A percentile compares a stretch with the other conserved stretches of the same genome.
phyloP scores from a whole-genome alignment of 2,113 vertebrate species.

The Ciconia stormi region DNA sequence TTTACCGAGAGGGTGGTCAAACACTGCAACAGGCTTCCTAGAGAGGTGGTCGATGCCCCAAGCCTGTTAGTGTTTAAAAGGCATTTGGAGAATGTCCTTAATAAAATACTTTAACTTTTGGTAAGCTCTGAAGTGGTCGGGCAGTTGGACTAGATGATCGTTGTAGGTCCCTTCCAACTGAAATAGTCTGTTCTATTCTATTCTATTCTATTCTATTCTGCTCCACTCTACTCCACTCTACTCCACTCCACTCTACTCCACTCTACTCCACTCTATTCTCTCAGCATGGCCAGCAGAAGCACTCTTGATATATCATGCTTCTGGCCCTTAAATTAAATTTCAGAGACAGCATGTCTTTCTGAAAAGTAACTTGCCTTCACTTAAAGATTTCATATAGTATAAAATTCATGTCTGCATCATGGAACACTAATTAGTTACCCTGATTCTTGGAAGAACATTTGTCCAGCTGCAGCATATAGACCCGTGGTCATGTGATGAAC shows the following conservation, averaged over 20 bases:
- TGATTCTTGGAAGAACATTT: neutral
- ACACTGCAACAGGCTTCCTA: neutral
- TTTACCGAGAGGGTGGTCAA: neutral
- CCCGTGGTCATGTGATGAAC: neutral
- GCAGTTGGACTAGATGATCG: neutral
- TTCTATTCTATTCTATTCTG: neutral
- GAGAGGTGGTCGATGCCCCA: neutral
- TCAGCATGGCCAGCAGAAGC: neutral
- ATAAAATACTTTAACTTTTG: neutral
- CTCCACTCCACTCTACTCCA: no score
- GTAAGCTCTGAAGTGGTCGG: neutral
- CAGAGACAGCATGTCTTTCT: neutral
- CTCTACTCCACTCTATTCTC: neutral
- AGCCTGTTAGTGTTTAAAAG: neutral
- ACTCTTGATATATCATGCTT: neutral
- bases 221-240: neutral
- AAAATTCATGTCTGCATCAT: neutral
- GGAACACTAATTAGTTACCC: neutral
- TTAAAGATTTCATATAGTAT: neutral
- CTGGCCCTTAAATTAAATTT: neutral
- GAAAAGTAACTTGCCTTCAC: neutral
- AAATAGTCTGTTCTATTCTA: neutral
- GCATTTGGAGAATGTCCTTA: neutral
- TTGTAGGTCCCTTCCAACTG: neutral
- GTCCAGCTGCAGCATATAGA: neutral